phyloP scores from a whole-genome alignment of 1,140 invertebrate species.

The Calycopis cecrops region DNA sequence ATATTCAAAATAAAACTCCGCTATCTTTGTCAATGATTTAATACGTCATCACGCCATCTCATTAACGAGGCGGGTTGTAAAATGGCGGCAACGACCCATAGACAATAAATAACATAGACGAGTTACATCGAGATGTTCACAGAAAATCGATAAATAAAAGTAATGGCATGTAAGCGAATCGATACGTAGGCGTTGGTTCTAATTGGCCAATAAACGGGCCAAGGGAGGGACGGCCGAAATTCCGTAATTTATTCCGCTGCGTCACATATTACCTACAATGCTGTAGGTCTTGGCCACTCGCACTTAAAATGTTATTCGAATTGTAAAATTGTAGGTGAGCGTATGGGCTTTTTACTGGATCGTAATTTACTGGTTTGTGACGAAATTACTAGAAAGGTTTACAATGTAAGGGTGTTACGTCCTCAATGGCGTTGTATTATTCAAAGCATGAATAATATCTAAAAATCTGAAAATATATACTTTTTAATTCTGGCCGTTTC shows the following conservation, averaged over 20 bases:
- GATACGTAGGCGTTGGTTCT: constrained; percentile 48
- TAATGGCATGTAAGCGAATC: constrained; percentile 32
- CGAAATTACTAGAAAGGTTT: too few relatives aligned
- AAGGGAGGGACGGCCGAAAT: constrained; percentile 23
- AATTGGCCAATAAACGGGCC: constrained; percentile 54
- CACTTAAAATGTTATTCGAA: too few relatives aligned
- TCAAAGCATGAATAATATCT: too few relatives aligned
- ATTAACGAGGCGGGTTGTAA: constrained; percentile 36
- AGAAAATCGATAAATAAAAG: constrained; percentile 37
- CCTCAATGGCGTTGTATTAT: too few relatives aligned
- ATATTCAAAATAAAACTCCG: constrained; percentile 20
- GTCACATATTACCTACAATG: constrained; percentile 16
- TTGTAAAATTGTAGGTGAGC: background rate
- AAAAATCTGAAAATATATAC: too few relatives aligned
- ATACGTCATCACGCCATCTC: constrained; percentile 36
- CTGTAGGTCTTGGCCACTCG: constrained; percentile 22
- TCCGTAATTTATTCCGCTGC: constrained; percentile 24
- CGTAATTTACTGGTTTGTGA: too few relatives aligned
- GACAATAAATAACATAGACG: constrained; percentile 33
- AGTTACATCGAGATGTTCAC: constrained; percentile 34
- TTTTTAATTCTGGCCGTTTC: too few relatives aligned
- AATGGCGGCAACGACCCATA: constrained; percentile 23
- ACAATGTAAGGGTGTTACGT: too few relatives aligned
- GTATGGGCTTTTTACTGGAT: background rate
- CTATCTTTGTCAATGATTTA: constrained; percentile 32